Evolutionary conservation across 2,888 invertebrate genomes (phyloP).

Genomic region (Drosophila cognata): DNA sequence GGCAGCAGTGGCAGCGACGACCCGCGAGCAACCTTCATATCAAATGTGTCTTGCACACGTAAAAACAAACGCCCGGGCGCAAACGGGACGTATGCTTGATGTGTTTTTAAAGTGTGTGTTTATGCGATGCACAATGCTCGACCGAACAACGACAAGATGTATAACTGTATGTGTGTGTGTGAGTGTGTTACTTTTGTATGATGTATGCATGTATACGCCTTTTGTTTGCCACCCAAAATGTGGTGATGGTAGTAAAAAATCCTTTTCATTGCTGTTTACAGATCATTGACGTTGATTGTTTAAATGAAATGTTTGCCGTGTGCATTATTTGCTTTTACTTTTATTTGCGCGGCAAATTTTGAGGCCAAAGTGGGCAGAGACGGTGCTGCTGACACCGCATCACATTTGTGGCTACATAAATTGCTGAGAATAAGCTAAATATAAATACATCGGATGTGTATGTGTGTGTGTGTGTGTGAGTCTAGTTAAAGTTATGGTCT

Average conservation of each 20-base stretch:
- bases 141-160: conserved; percentile 37
- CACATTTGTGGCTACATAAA: conserved; percentile 61
- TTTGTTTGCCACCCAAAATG: conserved; percentile 61
- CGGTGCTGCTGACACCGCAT: conserved; percentile 24
- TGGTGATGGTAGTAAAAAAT: conserved; percentile 56
- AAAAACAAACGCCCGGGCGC: conserved; percentile 40
- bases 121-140: conserved; percentile 74
- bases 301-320: conserved; percentile 80
- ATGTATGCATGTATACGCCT: conserved; percentile 69
- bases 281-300: conserved; percentile 82
- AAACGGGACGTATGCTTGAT: conserved; percentile 74
- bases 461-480: conserved; percentile 14
- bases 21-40: conserved; percentile 77
- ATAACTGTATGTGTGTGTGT: conserved; percentile 19
- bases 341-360: conserved; percentile 66
- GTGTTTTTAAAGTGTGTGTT: conserved; percentile 81
- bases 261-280: conserved; percentile 79
- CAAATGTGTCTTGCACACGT: conserved; percentile 70
- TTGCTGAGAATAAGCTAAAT: conserved; percentile 66
- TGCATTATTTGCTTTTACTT: conserved; percentile 75
- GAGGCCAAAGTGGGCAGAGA: conserved; percentile 22
- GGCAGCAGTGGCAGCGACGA: conserved; percentile 51
- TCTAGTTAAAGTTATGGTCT: conserved; percentile 54
- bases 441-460: conserved; percentile 41
- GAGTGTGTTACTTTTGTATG: conserved; percentile 37